Conservation (phyloP, 2,888 invertebrate genomes). For the Ligdia adustata region DNA sequence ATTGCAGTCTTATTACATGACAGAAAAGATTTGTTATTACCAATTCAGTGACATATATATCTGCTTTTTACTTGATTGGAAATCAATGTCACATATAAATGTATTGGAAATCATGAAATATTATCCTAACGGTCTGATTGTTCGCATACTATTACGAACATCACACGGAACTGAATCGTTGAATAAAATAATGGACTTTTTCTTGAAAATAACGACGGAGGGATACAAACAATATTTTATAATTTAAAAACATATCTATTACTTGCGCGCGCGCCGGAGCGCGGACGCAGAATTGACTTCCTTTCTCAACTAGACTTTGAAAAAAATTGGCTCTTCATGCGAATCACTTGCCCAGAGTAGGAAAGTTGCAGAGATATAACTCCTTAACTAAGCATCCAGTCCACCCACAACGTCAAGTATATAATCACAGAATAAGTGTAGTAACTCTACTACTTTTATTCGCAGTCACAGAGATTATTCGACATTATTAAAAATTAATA, state of each 20-base stretch:
- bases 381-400: no score
- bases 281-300: conserved; percentile 15
- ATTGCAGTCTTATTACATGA: background rate
- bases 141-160: conserved; percentile 8
- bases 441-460: no score
- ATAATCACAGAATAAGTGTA: no score
- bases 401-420: no score
- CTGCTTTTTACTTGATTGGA: conserved; percentile 2
- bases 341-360: conserved; percentile 19
- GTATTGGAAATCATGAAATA: conserved; percentile 4
- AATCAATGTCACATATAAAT: background rate
- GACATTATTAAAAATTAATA: no score
- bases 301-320: conserved; percentile 12
- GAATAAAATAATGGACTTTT: conserved; percentile 20
- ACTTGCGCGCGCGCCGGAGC: conserved; percentile 10
- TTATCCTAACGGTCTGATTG: conserved; percentile 11
- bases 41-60: background rate
- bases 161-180: conserved; percentile 27
- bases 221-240: conserved; percentile 11
- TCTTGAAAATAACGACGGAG: conserved; percentile 11
- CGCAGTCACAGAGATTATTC: no score
- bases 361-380: background rate
- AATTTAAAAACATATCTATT: conserved; percentile 20
- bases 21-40: background rate
- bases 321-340: conserved; percentile 21